A percentile compares a stretch with the other conserved stretches of the same genome.
phyloP scores from a whole-genome alignment of 2,113 vertebrate species.

The Dryoscopus gambensis region DNA sequence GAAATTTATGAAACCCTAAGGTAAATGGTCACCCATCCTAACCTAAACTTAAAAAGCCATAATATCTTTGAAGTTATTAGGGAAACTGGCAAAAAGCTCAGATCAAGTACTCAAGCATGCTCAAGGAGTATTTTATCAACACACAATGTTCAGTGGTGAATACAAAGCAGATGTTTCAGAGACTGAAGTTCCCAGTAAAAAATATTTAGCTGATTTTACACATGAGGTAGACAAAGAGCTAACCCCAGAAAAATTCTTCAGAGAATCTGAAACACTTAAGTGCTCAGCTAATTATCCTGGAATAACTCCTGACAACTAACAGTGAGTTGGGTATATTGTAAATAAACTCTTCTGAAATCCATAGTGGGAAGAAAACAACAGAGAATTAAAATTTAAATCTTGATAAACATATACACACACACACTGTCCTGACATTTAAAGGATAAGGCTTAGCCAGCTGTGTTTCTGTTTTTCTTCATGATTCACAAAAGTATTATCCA shows the following conservation, averaged over 20 bases:
- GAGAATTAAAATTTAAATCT: constrained; percentile 13
- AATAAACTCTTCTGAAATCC: neutral
- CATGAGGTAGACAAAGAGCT: neutral
- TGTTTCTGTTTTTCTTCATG: neutral
- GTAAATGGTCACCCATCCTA: neutral
- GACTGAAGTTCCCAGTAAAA: neutral
- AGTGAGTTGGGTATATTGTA: neutral
- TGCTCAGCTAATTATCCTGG: neutral
- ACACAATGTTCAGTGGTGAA: neutral
- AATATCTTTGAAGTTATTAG: neutral
- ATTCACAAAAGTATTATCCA: neutral
- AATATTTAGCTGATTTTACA: neutral
- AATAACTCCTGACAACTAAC: neutral
- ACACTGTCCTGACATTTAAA: constrained; percentile 38
- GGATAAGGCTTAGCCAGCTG: constrained; percentile 20
- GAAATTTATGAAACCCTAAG: neutral
- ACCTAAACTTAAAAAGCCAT: neutral
- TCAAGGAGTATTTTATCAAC: neutral
- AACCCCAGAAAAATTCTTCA: neutral
- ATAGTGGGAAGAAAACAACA: neutral
- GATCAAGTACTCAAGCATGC: neutral
- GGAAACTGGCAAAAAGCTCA: neutral
- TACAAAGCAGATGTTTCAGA: neutral
- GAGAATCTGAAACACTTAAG: neutral
- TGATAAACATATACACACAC: neutral